A percentile compares a stretch with the other conserved stretches of the same genome.
Evolutionary conservation across 2,797 vertebrate genomes (phyloP).

Genomic region (Erpetoichthys calabaricus): DNA sequence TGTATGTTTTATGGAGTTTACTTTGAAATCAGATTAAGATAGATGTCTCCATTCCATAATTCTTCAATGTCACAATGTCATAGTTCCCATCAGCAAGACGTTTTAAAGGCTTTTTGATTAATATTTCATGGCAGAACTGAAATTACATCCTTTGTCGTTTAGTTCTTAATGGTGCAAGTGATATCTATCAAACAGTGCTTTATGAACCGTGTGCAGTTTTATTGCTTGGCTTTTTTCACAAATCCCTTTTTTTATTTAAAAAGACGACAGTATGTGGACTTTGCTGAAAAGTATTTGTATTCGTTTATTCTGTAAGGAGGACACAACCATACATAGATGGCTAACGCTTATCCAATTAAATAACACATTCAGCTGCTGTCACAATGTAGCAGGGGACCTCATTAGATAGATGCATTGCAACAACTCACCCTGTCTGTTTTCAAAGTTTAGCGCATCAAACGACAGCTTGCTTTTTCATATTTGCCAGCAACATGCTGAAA

Average conservation of each 20-base stretch:
- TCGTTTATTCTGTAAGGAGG: no score
- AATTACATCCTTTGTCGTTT: slow-evolving; percentile 75
- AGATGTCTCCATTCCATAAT: slow-evolving; percentile 62
- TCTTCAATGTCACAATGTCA: slow-evolving; percentile 81
- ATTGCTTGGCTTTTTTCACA: slow-evolving; percentile 51
- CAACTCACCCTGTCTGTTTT: no score
- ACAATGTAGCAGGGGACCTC: no score
- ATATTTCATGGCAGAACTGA: slow-evolving; percentile 67
- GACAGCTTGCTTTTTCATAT: no score
- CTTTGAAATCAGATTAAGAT: slow-evolving; percentile 80
- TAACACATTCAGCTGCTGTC: no score
- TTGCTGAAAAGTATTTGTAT: no score
- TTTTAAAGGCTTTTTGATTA: slow-evolving; percentile 78
- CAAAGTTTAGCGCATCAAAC: no score
- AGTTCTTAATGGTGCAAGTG: slow-evolving; percentile 70
- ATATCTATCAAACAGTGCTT: slow-evolving; percentile 67
- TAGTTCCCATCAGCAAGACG: slow-evolving; percentile 65
- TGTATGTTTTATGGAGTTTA: slow-evolving; percentile 63
- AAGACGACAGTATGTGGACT: background rate
- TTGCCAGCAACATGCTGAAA: no score
- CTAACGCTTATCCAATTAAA: no score
- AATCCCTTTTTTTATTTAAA: slow-evolving; percentile 34
- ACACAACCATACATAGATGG: no score
- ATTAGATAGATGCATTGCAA: no score
- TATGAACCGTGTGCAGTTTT: slow-evolving; percentile 56